These are phyloP conservation scores for Paramisgurnus dabryanus DNA, from an alignment of 2,113 vertebrate genomes.

Conservation along the genomic window DNA sequence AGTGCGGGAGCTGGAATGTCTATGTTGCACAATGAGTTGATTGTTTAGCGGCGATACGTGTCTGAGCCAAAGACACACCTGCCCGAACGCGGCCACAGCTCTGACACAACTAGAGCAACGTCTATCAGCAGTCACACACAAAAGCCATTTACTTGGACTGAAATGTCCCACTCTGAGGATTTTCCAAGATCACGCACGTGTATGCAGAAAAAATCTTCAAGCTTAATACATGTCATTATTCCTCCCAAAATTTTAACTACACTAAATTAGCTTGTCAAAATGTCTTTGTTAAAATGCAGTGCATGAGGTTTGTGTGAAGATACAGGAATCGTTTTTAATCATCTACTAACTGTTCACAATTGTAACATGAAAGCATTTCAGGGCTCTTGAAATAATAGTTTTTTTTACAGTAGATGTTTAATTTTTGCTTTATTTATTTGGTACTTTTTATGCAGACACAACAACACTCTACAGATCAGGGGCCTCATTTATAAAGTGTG, in stretches of 20 bases:
- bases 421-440: too few species aligned
- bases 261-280: too few species aligned
- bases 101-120: slow-evolving; percentile 75
- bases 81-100: slow-evolving; percentile 81
- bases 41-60: slow-evolving; percentile 76
- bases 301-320: too few species aligned
- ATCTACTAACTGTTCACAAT: too few species aligned
- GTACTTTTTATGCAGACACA: too few species aligned
- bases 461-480: too few species aligned
- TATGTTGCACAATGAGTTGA: slow-evolving; percentile 79
- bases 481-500: too few species aligned
- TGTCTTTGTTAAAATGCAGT: too few species aligned
- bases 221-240: slow-evolving; percentile 50
- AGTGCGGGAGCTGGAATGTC: slow-evolving; percentile 67
- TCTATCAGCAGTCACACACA: slow-evolving; percentile 74
- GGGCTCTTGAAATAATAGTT: too few species aligned
- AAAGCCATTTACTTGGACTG: slow-evolving; percentile 32
- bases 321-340: too few species aligned
- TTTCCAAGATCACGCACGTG: background rate
- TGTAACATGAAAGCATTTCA: too few species aligned
- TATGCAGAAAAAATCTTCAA: slow-evolving; percentile 39
- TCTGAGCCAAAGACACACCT: slow-evolving; percentile 80
- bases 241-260: background rate
- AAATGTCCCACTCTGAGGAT: slow-evolving; percentile 26
- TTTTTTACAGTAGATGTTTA: too few species aligned